Conservation (phyloP, 2,113 vertebrate species). For the Cyphomyrus plagiostoma region DNA sequence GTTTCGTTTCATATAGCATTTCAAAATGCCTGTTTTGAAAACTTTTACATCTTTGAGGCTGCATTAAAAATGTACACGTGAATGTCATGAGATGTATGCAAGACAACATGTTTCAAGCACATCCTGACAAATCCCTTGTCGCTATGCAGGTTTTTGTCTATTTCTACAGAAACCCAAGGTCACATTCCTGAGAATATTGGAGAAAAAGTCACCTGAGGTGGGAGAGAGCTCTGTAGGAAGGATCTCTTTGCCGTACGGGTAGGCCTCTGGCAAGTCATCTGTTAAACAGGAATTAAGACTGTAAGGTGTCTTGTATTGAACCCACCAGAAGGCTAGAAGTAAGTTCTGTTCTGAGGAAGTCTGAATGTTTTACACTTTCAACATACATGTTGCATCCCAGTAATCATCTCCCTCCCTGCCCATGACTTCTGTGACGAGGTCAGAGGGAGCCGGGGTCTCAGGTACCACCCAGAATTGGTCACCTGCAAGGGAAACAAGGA, state of each 20-base stretch:
- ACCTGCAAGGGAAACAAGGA: slow-evolving; percentile 23
- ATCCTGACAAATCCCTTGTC: not conserved
- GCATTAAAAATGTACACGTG: not conserved
- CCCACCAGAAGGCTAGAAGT: not conserved
- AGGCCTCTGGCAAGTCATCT: not conserved
- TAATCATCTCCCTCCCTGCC: slow-evolving; percentile 50
- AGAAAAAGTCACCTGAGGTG: not conserved
- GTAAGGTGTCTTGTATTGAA: not conserved
- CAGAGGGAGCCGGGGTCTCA: not conserved
- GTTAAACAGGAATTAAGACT: not conserved
- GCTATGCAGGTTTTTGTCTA: not conserved
- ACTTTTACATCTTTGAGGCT: not conserved
- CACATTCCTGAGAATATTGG: not conserved
- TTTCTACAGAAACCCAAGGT: not conserved
- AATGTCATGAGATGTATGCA: not conserved
- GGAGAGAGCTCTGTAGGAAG: not conserved
- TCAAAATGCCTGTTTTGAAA: not conserved
- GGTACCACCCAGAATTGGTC: slow-evolving; percentile 25
- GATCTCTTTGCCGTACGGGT: not conserved
- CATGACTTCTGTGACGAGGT: not conserved
- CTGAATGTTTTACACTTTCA: not conserved
- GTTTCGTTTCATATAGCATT: not conserved
- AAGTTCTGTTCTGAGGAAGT: not conserved
- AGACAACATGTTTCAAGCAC: not conserved
- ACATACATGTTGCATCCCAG: slow-evolving; percentile 58